A percentile compares a stretch with the other conserved stretches of the same genome.
Evolutionary conservation across 2,888 invertebrate species (phyloP).

Genomic region (Lagria hirta): DNA sequence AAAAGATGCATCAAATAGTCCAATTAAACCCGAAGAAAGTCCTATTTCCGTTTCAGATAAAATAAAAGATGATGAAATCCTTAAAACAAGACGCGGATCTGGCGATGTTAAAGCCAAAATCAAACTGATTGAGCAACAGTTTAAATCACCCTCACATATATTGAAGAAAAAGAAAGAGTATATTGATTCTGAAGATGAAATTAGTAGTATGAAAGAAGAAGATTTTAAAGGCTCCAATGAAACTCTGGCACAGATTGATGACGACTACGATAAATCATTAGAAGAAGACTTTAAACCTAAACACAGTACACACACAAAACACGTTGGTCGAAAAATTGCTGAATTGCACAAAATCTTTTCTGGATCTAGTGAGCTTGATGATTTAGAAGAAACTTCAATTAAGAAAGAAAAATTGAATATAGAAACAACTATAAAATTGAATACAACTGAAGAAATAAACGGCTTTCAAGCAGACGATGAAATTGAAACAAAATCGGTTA

Average conservation of each 20-base stretch:
- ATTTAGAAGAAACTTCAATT: constrained; percentile 18
- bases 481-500: constrained; percentile 43
- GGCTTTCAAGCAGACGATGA: too few relatives aligned
- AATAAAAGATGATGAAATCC: constrained; percentile 49
- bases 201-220: constrained; percentile 53
- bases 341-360: constrained; percentile 55
- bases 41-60: constrained; percentile 38
- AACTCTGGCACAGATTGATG: constrained; percentile 51
- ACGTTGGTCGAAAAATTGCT: constrained; percentile 55
- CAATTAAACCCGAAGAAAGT: constrained; percentile 52
- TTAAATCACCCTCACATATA: constrained; percentile 49
- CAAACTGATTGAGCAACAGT: constrained; percentile 56
- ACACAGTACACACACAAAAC: constrained; percentile 45
- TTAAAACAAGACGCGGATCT: constrained; percentile 50
- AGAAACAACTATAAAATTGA: constrained; percentile 6
- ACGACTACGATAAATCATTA: constrained; percentile 43
- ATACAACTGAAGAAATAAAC: background rate
- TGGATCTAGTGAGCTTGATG: constrained; percentile 38
- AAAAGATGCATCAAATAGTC: constrained; percentile 59
- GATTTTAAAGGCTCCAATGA: constrained; percentile 48
- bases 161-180: constrained; percentile 46
- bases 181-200: constrained; percentile 52
- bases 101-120: constrained; percentile 62
- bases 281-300: constrained; percentile 29
- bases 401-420: constrained; percentile 11